Conservation (phyloP, 2,797 vertebrate genomes). For the Threskiornis aethiopicus region DNA sequence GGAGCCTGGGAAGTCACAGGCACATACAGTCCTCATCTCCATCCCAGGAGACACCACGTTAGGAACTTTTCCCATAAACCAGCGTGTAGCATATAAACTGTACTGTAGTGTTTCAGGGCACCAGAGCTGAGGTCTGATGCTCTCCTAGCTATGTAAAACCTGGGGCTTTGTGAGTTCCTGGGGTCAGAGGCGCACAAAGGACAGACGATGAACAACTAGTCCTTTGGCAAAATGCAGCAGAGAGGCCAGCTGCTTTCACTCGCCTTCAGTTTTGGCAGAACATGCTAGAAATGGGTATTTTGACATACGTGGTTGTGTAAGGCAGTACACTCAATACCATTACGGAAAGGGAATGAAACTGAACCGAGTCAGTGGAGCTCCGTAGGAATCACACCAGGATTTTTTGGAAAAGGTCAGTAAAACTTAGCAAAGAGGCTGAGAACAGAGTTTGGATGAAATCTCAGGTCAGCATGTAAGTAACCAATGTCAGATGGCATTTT, state of each 20-base stretch:
- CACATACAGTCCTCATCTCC: background rate
- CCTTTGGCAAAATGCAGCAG: background rate
- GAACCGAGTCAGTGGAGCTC: background rate
- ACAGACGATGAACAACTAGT: background rate
- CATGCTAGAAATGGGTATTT: background rate
- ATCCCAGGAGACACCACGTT: background rate
- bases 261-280: background rate
- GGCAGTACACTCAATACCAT: background rate
- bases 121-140: background rate
- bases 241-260: background rate
- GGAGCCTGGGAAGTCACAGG: background rate
- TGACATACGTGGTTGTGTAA: background rate
- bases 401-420: constrained; percentile 10
- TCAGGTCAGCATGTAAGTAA: constrained; percentile 9
- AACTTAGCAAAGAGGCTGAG: background rate
- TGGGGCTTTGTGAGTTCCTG: background rate
- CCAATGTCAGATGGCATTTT: background rate
- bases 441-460: background rate
- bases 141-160: background rate
- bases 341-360: background rate
- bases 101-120: background rate
- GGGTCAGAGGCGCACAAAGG: background rate
- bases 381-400: background rate
- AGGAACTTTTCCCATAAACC: background rate
- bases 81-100: background rate